Conservation (phyloP, 2,797 vertebrate species). For the Falco peregrinus region DNA sequence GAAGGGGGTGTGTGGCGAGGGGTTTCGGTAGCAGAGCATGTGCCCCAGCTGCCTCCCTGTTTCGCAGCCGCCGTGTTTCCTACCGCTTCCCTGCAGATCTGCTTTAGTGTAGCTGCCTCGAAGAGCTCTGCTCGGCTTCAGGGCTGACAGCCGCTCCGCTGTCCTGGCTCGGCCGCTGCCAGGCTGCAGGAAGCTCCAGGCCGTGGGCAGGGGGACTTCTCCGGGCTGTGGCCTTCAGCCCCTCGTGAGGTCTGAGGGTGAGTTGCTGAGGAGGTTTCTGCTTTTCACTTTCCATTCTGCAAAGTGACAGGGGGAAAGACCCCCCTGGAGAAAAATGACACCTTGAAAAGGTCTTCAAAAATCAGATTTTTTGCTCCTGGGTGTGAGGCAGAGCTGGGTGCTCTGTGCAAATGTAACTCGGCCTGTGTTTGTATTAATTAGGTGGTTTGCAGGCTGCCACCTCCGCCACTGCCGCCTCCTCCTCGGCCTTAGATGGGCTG, state of each 20-base stretch:
- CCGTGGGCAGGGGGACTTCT: fast-evolving
- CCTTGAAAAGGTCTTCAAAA: not conserved
- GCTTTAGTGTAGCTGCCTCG: not conserved
- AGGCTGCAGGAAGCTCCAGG: not conserved
- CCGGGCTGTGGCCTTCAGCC: not conserved
- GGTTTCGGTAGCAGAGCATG: not conserved
- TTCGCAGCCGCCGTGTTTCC: not conserved
- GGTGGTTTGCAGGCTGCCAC: not conserved
- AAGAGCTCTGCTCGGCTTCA: not conserved
- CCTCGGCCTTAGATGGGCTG: not conserved
- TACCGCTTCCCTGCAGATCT: not conserved
- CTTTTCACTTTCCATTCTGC: not conserved
- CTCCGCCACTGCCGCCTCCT: not conserved
- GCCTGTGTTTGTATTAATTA: too few species aligned
- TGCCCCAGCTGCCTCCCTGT: not conserved
- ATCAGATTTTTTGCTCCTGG: not conserved
- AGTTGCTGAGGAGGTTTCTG: not conserved
- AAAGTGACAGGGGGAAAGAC: not conserved
- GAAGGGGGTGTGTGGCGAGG: not conserved
- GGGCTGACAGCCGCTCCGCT: not conserved
- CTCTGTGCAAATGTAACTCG: not conserved
- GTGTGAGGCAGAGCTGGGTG: not conserved
- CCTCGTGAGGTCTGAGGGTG: too few species aligned
- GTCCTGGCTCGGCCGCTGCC: not conserved
- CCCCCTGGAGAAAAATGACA: not conserved